Percentiles rank a stretch among this genome's conserved stretches.
phyloP scores from a whole-genome alignment of 2,113 vertebrate species.

The Mesocricetus auratus region DNA sequence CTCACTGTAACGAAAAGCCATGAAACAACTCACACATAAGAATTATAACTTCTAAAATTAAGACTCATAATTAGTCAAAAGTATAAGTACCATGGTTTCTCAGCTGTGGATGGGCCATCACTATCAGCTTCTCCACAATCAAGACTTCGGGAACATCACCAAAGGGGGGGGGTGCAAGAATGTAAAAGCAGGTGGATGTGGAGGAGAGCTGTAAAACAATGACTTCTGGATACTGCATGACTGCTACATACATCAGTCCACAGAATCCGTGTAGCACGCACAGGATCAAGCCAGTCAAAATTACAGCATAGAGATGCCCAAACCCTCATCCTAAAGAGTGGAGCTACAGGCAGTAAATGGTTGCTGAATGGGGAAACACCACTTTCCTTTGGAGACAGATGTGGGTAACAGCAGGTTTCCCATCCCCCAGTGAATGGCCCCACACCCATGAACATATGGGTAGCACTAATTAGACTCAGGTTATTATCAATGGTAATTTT shows the following conservation, averaged over 20 bases:
- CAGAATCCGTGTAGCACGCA: background rate
- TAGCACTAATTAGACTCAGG: background rate
- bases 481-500: background rate
- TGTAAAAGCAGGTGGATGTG: background rate
- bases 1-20: background rate
- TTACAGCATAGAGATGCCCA: background rate
- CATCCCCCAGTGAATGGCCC: background rate
- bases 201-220: background rate
- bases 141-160: background rate
- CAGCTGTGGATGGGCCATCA: background rate
- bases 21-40: background rate
- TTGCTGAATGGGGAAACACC: background rate
- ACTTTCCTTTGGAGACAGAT: background rate
- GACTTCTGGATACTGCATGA: background rate
- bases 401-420: background rate
- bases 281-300: background rate
- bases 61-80: background rate
- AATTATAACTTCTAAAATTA: conserved; percentile 54
- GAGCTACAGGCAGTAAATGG: background rate
- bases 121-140: background rate
- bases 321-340: background rate
- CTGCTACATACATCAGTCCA: background rate
- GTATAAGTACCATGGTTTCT: background rate
- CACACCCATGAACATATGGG: no score
- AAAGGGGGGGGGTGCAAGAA: background rate